A percentile compares a stretch with the other conserved stretches of the same genome.
Conservation (phyloP, 2,888 invertebrate genomes). For the Troides oblongomaculatus region DNA sequence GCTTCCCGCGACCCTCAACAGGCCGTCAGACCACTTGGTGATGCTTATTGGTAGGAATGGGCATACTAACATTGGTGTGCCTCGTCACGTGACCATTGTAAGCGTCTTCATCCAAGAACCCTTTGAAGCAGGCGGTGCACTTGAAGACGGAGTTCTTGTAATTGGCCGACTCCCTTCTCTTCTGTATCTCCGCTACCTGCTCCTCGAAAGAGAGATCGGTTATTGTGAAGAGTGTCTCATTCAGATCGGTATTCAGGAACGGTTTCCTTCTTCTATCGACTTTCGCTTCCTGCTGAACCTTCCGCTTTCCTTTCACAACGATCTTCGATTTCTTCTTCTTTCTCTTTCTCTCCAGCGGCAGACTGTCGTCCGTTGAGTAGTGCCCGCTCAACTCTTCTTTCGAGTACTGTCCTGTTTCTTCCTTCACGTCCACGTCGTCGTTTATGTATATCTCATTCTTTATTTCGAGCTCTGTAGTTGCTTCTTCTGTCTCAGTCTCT, state of each 20-base stretch:
- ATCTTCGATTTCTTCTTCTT: conserved; percentile 39
- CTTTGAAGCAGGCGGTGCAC: conserved; percentile 64
- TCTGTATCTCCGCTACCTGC: conserved; percentile 64
- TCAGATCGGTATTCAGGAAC: conserved; percentile 62
- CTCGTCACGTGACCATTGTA: conserved; percentile 60
- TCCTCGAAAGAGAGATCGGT: conserved; percentile 59
- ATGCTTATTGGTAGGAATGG: too few species aligned
- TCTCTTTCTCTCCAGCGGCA: conserved; percentile 47
- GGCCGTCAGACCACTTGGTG: too few species aligned
- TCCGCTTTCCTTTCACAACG: conserved; percentile 31
- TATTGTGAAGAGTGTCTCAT: conserved; percentile 62
- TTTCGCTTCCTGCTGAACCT: conserved; percentile 46
- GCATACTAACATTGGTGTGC: conserved; percentile 59
- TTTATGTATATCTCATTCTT: conserved; percentile 35
- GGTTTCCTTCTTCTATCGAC: conserved; percentile 63
- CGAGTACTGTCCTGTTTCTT: conserved; percentile 29
- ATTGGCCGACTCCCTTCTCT: conserved; percentile 59
- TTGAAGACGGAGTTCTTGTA: conserved; percentile 65
- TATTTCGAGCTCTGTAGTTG: conserved; percentile 30
- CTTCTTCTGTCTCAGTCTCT: conserved; percentile 11
- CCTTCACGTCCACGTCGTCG: conserved; percentile 26
- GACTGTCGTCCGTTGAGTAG: conserved; percentile 55
- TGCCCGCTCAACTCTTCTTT: background rate
- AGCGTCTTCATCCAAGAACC: conserved; percentile 64
- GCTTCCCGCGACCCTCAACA: too few species aligned